Conservation (phyloP, 1,140 invertebrate species). For the Bombus balteatus region DNA sequence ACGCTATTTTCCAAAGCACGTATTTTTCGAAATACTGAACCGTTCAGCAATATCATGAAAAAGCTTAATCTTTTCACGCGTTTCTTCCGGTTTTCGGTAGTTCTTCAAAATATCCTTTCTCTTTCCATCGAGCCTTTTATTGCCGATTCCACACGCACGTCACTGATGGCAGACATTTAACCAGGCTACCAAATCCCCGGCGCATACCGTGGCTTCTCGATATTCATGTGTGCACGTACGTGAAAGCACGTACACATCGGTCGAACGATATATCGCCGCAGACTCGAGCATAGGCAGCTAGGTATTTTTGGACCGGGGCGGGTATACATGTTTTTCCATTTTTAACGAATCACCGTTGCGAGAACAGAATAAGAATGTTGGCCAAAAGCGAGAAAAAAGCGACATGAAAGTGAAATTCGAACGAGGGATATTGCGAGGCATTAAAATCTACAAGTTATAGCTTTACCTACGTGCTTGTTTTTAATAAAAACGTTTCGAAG, state of each 20-base stretch:
- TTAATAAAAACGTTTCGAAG: not conserved
- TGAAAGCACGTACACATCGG: conserved; percentile 20
- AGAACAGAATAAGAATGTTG: conserved; percentile 34
- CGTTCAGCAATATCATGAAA: not conserved
- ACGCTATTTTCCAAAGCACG: not conserved
- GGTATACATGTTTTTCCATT: conserved; percentile 31
- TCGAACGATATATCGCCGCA: conserved; percentile 50
- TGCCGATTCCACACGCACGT: conserved; percentile 51
- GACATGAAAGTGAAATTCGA: conserved; percentile 32
- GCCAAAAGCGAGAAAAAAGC: not conserved
- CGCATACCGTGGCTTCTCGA: conserved; percentile 32
- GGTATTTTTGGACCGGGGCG: conserved; percentile 35
- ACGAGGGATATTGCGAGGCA: not conserved
- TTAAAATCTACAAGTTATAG: not conserved
- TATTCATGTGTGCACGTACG: conserved; percentile 38
- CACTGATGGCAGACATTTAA: conserved; percentile 62
- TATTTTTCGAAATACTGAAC: not conserved
- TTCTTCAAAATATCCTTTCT: not conserved
- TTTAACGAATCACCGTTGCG: conserved; percentile 33
- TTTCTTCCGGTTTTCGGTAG: not conserved
- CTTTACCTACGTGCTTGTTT: not conserved
- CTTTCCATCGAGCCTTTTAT: conserved; percentile 53
- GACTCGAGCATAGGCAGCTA: conserved; percentile 19
- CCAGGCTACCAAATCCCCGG: conserved; percentile 53
- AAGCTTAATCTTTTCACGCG: not conserved